A percentile compares a stretch with the other conserved stretches of the same genome.
phyloP scores from a whole-genome alignment of 2,113 vertebrate species.

The Ictalurus furcatus region DNA sequence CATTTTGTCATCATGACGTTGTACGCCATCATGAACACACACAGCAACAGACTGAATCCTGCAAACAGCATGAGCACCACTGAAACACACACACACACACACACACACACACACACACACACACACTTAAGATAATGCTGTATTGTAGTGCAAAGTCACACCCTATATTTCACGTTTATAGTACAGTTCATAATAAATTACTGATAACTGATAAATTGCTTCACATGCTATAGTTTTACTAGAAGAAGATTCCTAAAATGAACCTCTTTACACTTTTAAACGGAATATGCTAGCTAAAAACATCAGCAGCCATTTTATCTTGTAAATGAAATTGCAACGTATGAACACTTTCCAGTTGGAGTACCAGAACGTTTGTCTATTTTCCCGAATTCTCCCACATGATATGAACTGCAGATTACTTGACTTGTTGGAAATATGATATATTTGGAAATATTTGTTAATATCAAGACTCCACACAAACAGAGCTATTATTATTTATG shows the following conservation, averaged over 20 bases:
- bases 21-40: slow-evolving; percentile 77
- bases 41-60: slow-evolving; percentile 77
- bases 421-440: neutral
- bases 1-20: slow-evolving; percentile 68
- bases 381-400: neutral
- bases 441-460: too few relatives aligned
- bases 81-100: slow-evolving; percentile 58
- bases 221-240: neutral
- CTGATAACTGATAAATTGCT: neutral
- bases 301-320: neutral
- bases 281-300: neutral
- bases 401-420: neutral
- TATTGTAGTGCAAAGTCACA: neutral
- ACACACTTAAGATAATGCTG: neutral
- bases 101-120: neutral
- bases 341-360: too few relatives aligned
- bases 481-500: neutral
- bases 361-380: neutral
- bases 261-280: neutral
- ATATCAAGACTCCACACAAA: neutral
- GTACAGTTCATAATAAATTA: neutral
- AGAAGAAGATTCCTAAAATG: neutral
- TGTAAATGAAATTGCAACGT: neutral
- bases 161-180: neutral
- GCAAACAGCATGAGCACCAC: slow-evolving; percentile 83